A percentile compares a stretch with the other conserved stretches of the same genome.
Conservation (phyloP, 1,140 invertebrate genomes). For the Pseudomyrmex dendroicus region DNA sequence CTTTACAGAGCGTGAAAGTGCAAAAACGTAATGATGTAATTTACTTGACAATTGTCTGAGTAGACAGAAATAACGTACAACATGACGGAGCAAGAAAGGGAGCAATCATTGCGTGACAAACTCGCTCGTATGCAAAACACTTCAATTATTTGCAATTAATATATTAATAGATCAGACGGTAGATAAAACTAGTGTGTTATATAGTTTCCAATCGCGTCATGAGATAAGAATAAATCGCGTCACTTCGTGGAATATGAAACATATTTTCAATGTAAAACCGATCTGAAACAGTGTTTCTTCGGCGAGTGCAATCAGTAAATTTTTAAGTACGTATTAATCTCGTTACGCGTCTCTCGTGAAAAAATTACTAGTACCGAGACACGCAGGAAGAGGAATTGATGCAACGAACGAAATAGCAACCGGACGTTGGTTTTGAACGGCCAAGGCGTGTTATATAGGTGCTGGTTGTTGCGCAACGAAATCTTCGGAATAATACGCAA, state of each 20-base stretch:
- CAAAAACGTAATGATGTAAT: no score
- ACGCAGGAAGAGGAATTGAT: not conserved
- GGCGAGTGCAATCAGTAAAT: no score
- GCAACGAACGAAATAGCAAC: not conserved
- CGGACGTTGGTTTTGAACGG: slow-evolving; percentile 20
- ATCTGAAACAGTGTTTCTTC: not conserved
- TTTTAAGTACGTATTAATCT: no score
- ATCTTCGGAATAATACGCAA: not conserved
- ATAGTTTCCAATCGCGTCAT: not conserved
- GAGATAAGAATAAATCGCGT: not conserved
- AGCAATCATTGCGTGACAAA: no score
- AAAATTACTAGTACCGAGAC: slow-evolving; percentile 26
- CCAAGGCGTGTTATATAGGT: not conserved
- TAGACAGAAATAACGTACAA: no score
- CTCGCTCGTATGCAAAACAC: no score
- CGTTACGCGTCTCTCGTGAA: not conserved
- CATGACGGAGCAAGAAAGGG: no score
- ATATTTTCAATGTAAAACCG: not conserved
- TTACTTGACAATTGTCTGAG: no score
- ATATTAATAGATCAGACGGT: not conserved
- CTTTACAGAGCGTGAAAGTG: no score
- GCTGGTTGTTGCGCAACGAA: not conserved
- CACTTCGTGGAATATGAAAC: not conserved
- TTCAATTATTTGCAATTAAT: no score
- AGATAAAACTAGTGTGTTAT: slow-evolving; percentile 5